phyloP scores from a whole-genome alignment of 2,888 invertebrate genomes.

The Epirrhoe alternata region DNA sequence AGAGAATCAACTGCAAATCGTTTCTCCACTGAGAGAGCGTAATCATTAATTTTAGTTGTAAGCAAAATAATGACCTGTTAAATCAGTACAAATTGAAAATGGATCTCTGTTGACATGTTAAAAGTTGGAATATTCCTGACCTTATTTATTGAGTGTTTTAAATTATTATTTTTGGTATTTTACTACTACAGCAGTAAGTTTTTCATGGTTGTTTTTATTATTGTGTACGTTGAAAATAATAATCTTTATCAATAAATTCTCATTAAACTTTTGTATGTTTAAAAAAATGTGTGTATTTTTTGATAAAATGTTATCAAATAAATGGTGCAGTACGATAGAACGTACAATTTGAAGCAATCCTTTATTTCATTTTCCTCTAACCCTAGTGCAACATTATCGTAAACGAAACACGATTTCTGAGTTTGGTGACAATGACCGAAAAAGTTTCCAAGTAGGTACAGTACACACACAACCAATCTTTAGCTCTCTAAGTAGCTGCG shows the following conservation, averaged over 20 bases:
- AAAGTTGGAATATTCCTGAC: conserved; percentile 32
- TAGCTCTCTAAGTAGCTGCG: no score
- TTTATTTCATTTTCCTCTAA: not conserved
- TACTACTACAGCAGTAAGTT: conserved; percentile 7
- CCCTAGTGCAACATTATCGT: no score
- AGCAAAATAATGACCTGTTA: conserved; percentile 15
- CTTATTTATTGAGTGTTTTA: conserved; percentile 33
- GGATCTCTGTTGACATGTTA: conserved; percentile 38
- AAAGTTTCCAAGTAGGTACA: no score
- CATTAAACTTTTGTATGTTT: conserved; percentile 29
- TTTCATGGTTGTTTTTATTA: conserved; percentile 26
- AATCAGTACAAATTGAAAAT: conserved; percentile 28
- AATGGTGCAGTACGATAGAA: conserved; percentile 2
- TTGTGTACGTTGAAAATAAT: conserved; percentile 28
- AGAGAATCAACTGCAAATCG: conserved; percentile 68
- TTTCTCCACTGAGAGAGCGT: conserved; percentile 79
- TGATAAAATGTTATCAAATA: conserved; percentile 20
- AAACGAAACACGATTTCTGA: no score
- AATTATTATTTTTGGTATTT: conserved; percentile 25
- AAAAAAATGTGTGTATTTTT: conserved; percentile 35
- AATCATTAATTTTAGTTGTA: conserved; percentile 55
- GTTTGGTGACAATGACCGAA: no score
- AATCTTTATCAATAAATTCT: conserved; percentile 21
- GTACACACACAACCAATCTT: no score
- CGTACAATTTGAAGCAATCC: conserved; percentile 5